phyloP scores from a whole-genome alignment of 2,888 invertebrate genomes.

The Pristionchus exspectatus region DNA sequence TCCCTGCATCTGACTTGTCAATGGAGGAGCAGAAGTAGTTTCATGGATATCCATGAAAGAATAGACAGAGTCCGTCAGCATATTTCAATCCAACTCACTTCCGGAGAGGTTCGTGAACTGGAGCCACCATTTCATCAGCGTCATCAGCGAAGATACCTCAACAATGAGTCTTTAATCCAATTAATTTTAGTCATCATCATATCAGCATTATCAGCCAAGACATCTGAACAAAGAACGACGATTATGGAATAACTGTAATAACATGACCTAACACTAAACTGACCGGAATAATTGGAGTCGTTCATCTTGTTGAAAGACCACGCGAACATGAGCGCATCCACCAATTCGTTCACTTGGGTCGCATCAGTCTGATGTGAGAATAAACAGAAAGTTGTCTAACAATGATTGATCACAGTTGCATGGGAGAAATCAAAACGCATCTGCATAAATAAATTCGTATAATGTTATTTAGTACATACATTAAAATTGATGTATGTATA shows the following conservation, averaged over 20 bases:
- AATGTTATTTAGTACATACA: neutral
- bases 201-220: neutral
- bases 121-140: neutral
- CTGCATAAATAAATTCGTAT: too few species aligned
- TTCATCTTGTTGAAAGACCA: too few species aligned
- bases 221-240: too few species aligned
- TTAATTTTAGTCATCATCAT: too few species aligned
- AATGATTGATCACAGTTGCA: neutral
- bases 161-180: neutral
- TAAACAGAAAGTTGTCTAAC: neutral
- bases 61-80: neutral
- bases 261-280: too few species aligned
- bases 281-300: too few species aligned
- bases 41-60: too few species aligned
- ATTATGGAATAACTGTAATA: too few species aligned
- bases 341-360: too few species aligned
- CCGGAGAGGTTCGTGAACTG: neutral
- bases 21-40: neutral
- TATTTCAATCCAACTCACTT: neutral
- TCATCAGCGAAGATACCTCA: neutral
- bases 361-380: neutral
- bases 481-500: neutral
- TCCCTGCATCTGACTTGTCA: neutral
- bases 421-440: too few species aligned
- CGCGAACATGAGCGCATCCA: too few species aligned